These are phyloP conservation scores for Rhea pennata DNA, from an alignment of 2,113 vertebrate species.

Conservation along the genomic window DNA sequence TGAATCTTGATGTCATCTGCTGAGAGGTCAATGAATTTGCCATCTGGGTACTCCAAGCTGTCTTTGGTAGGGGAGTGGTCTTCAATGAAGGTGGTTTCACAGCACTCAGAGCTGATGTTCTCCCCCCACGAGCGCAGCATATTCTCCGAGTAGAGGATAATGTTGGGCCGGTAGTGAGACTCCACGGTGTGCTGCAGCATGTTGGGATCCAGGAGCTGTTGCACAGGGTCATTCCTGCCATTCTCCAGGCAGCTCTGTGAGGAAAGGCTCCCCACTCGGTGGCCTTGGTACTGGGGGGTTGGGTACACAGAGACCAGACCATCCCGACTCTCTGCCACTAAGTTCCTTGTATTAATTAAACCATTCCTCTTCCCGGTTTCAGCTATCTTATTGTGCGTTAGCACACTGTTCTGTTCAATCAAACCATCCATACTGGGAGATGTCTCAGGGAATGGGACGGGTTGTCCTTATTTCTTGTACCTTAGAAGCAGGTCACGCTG, in stretches of 20 bases:
- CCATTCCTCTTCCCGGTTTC: slow-evolving; percentile 84
- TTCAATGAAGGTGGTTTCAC: slow-evolving; percentile 95
- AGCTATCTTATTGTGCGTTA: slow-evolving; percentile 67
- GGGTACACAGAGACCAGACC: slow-evolving; percentile 86
- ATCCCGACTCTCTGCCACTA: slow-evolving; percentile 82
- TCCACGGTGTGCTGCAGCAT: slow-evolving; percentile 83
- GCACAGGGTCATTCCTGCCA: slow-evolving; percentile 65
- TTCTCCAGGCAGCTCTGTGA: slow-evolving; percentile 63
- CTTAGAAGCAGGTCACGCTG: slow-evolving; percentile 49
- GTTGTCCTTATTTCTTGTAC: not conserved
- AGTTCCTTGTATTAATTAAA: slow-evolving; percentile 87
- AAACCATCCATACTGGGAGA: slow-evolving; percentile 75
- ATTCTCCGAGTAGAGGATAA: slow-evolving; percentile 88
- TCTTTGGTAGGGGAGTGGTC: slow-evolving; percentile 83
- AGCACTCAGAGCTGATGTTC: slow-evolving; percentile 81
- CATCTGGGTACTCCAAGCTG: slow-evolving; percentile 81
- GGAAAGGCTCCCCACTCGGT: slow-evolving; percentile 58
- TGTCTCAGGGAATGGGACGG: not conserved
- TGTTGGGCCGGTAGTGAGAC: slow-evolving; percentile 82
- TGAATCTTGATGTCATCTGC: slow-evolving; percentile 88
- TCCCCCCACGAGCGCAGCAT: slow-evolving; percentile 86
- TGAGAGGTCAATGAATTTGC: slow-evolving; percentile 87
- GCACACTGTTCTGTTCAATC: slow-evolving; percentile 71
- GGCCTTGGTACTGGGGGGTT: slow-evolving; percentile 84
- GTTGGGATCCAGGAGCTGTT: slow-evolving; percentile 89